Base-by-base conservation (phyloP, 2,888 invertebrate species). In the Limnephilus rhombicus region DNA sequence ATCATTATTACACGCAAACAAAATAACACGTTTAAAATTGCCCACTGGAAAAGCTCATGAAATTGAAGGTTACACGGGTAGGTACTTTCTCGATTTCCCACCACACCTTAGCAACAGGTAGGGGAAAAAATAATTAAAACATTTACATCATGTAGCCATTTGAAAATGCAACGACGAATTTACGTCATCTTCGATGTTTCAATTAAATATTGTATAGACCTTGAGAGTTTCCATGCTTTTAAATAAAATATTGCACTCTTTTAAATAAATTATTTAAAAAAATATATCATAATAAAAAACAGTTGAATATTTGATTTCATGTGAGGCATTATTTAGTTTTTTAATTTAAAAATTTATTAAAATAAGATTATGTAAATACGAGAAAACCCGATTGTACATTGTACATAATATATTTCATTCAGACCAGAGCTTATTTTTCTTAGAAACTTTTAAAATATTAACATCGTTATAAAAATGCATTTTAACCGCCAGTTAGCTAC, bases 31-130 rank as follows among this genome's bases (percentile, higher is more conserved):
- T 68, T 68, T 68, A 9, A 68, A 24, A 68, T 68, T 68, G 7
- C n/a, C 68, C 68, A 68, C 24, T 7, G 24, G 2, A 68, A 80
- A 41, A 85, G 31, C 37, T 24, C 24, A 24, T 37, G 37, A 9
- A 83, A 15, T 37, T 83, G 83, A 83, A 83, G 83, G 83, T 83
- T 83, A n/a, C 24, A 83, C 24, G 18, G 83, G 83, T 83, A 34
- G 37, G 83, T 68, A 68, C 68, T 68, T 24, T 68, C 68, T 68
- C 68, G 5, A 68, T 68, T 68, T 68, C 24, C 34, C 34, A 83
- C 83, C 83, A 83, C 83, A 83, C 83, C 83, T 83, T 83, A 83
- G 83, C 83, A 83, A 83, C 83, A 83, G 83, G 83, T 83, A 83
- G 83, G 24, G 37, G 34, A 37, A 37, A 37, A 83, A 83, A 11